Conservation (phyloP, 2,797 vertebrate species). For the Antennarius maculatus region DNA sequence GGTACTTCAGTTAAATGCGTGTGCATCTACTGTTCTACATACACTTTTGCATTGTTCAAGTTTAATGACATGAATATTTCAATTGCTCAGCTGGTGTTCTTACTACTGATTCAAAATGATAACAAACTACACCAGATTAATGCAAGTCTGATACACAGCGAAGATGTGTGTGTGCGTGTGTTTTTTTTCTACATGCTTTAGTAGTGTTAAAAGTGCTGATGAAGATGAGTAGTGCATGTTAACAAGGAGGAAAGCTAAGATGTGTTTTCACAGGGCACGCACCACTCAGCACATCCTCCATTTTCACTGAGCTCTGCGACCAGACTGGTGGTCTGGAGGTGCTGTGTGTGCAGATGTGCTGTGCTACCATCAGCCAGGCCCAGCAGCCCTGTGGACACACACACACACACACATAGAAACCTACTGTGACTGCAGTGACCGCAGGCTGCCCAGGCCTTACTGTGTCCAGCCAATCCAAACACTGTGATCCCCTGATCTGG, state of each 20-base stretch:
- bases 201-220: neutral
- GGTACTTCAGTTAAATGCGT: constrained; percentile 6
- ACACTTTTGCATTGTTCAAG: constrained; percentile 1
- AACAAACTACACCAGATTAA: neutral
- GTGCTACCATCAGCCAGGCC: constrained; percentile 50
- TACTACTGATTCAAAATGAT: constrained; percentile 20
- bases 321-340: constrained; percentile 44
- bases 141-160: constrained; percentile 3
- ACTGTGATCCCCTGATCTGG: constrained; percentile 75
- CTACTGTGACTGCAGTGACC: constrained; percentile 30
- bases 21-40: constrained; percentile 5
- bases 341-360: constrained; percentile 58
- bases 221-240: constrained; percentile 6
- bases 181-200: constrained; percentile 1
- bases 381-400: constrained; percentile 44
- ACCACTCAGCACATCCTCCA: constrained; percentile 20
- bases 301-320: constrained; percentile 53
- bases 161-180: too few species aligned
- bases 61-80: constrained; percentile 31
- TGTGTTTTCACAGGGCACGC: constrained; percentile 9
- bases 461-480: constrained; percentile 78
- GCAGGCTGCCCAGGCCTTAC: constrained; percentile 54
- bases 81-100: constrained; percentile 22
- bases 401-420: constrained; percentile 22
- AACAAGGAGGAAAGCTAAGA: neutral